Evolutionary conservation across 2,113 vertebrate genomes (phyloP), one percentile per base, ranked within the genome.

Genomic region (Corythornis madagascariensis): DNA sequence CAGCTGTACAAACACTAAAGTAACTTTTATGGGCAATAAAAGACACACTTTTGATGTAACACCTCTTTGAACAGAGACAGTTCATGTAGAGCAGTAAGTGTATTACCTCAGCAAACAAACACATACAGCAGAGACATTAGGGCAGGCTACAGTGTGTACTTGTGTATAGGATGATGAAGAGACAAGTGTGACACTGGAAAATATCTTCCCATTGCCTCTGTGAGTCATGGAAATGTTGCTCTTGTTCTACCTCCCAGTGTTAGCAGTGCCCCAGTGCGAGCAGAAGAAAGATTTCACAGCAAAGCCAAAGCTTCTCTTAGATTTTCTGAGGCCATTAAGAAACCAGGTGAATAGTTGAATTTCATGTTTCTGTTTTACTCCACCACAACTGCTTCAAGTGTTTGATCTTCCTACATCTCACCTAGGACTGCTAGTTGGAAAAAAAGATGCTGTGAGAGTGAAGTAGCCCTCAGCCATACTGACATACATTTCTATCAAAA

Each of bases 11-110:
- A 78, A 67, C 81, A 67, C 38, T 92, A 38, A 83, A 81, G 35
- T 91, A 65, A 78, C 3, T 29, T 88, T 94, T 95, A 92, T 90
- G 80, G 61, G 70, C 76, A 94, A 81, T 91, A 96, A 90, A 93
- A 81, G 61, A 75, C 59, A 91, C 24, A 15, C 55, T 84, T 86
- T 88, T 94, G 89, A 89, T 4, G 11, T 89, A 88, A 89, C 42
- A 84, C 22, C 60, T 85, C 67, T 91, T 85, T 85, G 75, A 95
- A 77, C 1, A 10, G 64, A 55, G 59, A 40, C 82, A 95, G 28
- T 59, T 25, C 66, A 70, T 91, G n/a, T 79, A 85, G 42, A 76
- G 53, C 73, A 65, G 42, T 81, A 71, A 74, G 65, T 88, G 47
- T 66, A 50, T 85, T 85, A 79, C n/a, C 63, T 89, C 61, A 73